Evolutionary conservation across 2,888 invertebrate genomes (phyloP), one percentile per base, ranked within the genome.

Genomic region (Leucophenga maculata): DNA sequence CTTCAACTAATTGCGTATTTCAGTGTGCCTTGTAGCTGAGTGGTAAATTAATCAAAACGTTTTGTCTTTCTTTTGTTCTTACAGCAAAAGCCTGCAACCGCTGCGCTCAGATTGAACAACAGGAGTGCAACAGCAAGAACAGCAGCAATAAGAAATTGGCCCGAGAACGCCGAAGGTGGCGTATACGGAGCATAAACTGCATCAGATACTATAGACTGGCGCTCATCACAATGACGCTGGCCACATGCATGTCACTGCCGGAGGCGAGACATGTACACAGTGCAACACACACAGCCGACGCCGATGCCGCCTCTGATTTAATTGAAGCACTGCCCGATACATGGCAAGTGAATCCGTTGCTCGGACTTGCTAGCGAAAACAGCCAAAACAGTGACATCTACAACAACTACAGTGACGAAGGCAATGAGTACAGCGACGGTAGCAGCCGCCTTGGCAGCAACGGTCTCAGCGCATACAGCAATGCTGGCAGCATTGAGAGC

Each of bases 201-300:
- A 75, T 3, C 44, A 55, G 2, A 22, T 1, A 31, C 32, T 8
- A 18, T 14, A 13, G 48, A 20, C 54, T 59, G n/a, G 26, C 32
- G 69, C 20, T 68, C 31, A 50, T 79, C 9, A 67, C 78, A 54
- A 69, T 80, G 67, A 70, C 74, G 62, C 70, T 80, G 71, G 71
- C 72, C 32, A 69, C 70, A 16, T 65, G 77, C 62, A 69, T 77
- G 69, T 71, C 77, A 0, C 9, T 69, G 26, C 70, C 78, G 70
- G 67, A 80, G 57, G 81, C 81, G 8, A 71, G 80, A 32, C 81
- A 79, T 50, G 48, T 82, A 69, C 77, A 70, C 52, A 68, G 62
- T 8, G 16, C 67, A 16, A 57, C 71, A 2, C 32, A 67, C 16
- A 50, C 18, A 8, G 48, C 26, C 14, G 54, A n/a, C n/a, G n/a